Evolutionary conservation across 53 echinoderm and acorn worm genomes (phyloP).

Genomic region (Patiria pectinifera): DNA sequence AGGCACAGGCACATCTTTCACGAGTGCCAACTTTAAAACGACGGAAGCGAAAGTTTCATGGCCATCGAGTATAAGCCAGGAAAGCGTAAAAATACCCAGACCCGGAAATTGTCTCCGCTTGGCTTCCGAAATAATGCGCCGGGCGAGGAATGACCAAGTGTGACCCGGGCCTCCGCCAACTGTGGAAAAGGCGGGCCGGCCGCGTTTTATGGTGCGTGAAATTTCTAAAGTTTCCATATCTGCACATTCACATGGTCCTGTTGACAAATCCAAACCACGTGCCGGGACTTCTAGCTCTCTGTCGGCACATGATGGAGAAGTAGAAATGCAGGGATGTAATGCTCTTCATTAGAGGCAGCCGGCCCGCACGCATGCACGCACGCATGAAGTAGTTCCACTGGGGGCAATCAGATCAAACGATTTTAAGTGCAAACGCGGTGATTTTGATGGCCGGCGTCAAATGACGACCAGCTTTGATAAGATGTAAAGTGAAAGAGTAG

Average conservation of each 20-base stretch:
- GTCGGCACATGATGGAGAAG: background rate
- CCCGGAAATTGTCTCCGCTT: background rate
- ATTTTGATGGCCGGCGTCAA: constrained; percentile 41
- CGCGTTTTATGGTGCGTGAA: constrained; percentile 57
- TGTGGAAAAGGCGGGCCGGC: constrained; percentile 21
- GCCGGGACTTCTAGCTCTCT: background rate
- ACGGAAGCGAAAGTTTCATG: background rate
- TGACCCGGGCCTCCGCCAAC: constrained; percentile 8
- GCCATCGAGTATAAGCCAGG: background rate
- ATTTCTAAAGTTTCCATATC: constrained; percentile 45
- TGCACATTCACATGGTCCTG: constrained; percentile 22
- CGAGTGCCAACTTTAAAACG: background rate
- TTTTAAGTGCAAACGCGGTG: constrained; percentile 64
- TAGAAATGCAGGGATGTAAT: no score
- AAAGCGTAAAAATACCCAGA: constrained; percentile 18
- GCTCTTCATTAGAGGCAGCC: background rate
- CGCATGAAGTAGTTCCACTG: background rate
- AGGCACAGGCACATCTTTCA: background rate
- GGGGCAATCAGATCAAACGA: constrained; percentile 44
- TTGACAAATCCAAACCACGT: constrained; percentile 65
- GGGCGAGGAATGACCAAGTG: background rate
- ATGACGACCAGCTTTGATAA: constrained; percentile 35
- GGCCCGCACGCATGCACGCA: background rate
- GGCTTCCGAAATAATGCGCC: background rate
- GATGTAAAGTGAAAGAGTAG: background rate